phyloP scores from a whole-genome alignment of 2,797 vertebrate species.

The Pyrocephalus nanus region DNA sequence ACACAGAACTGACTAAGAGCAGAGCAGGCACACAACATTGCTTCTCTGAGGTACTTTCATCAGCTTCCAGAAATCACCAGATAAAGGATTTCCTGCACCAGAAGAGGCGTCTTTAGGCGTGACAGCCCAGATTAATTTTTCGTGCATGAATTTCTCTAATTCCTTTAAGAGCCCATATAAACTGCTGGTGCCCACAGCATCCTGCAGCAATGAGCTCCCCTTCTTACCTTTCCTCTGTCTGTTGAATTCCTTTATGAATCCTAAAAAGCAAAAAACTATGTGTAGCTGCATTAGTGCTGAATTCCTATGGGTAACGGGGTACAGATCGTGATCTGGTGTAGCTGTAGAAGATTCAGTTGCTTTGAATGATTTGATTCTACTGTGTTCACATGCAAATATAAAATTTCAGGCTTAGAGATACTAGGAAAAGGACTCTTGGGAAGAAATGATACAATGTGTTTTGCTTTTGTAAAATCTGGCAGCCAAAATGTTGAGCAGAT shows the following conservation, averaged over 20 bases:
- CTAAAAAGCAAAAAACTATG: background rate
- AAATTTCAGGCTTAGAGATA: background rate
- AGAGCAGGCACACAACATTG: background rate
- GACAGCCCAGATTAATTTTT: background rate
- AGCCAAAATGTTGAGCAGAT: constrained; percentile 27
- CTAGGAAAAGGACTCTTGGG: background rate
- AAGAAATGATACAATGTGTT: background rate
- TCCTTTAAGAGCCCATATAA: background rate
- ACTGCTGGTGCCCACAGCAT: background rate
- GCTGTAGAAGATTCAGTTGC: background rate
- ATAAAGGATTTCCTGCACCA: background rate
- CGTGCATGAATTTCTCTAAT: background rate
- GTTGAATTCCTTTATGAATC: background rate
- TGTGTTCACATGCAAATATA: background rate
- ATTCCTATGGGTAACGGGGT: background rate
- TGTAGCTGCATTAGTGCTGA: background rate
- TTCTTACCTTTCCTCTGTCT: background rate
- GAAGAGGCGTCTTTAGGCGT: background rate
- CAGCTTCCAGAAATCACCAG: background rate
- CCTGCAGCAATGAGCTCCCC: background rate
- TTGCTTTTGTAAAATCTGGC: background rate
- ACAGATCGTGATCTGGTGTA: background rate
- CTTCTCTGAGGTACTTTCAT: background rate
- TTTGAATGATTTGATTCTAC: background rate
- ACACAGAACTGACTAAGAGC: background rate